Evolutionary conservation across 2,797 vertebrate species (phyloP).

Genomic region (Phataginus tricuspis): DNA sequence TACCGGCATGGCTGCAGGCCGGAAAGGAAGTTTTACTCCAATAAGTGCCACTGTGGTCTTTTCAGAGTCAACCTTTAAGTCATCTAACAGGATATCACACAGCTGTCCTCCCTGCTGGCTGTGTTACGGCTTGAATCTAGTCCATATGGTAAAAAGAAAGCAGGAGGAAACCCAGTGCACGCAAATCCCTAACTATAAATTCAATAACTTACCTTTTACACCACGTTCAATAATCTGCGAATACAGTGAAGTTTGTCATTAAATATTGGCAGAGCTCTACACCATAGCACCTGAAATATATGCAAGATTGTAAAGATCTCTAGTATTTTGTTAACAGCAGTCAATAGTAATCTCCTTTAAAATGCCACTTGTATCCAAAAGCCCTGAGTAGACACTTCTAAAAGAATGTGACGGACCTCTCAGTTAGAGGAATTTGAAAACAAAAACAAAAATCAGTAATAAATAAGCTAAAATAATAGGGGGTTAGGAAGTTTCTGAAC

Average conservation of each 20-base stretch:
- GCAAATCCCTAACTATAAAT: background rate
- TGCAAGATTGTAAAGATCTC: background rate
- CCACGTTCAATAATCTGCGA: background rate
- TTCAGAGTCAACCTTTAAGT: conserved; percentile 32
- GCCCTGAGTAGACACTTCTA: background rate
- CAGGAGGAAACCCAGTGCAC: background rate
- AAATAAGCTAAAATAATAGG: background rate
- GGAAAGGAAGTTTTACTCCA: background rate
- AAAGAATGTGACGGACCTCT: background rate
- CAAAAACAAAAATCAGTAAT: background rate
- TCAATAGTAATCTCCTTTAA: background rate
- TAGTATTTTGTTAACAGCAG: background rate
- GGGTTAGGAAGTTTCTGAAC: background rate
- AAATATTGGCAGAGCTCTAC: background rate
- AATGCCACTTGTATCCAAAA: background rate
- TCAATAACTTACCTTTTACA: background rate
- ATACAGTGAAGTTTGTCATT: too few species aligned
- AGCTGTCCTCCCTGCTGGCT: conserved; percentile 38
- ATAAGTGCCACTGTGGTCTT: background rate
- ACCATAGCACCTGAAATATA: background rate
- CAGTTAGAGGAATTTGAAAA: background rate
- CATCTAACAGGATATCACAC: conserved; percentile 3
- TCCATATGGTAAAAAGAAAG: conserved; percentile 15
- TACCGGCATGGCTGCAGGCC: background rate
- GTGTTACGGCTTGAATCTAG: background rate